Evolutionary conservation across 2,113 vertebrate genomes (phyloP), one percentile per base, ranked within the genome.

Genomic region (Myotis lucifugus): DNA sequence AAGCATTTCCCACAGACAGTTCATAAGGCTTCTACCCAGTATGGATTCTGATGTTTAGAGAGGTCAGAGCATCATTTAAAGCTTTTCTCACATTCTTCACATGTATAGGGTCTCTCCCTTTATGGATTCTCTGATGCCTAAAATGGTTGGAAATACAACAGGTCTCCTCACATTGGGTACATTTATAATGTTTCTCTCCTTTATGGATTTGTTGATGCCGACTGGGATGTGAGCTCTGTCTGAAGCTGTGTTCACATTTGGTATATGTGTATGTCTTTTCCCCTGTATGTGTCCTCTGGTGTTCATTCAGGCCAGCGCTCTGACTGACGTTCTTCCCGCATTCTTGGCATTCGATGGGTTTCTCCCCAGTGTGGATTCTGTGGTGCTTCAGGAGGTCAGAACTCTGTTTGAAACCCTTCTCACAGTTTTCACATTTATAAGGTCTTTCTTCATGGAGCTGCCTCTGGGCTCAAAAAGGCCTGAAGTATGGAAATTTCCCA

Each of bases 171-270:
- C 97, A 97, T 12, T 89, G 88, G 2, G 84, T 54, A 83, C 97
- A 96, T 29, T 82, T 87, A 46, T 18, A 95, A 64, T 73, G 78
- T 21, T 79, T 97, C 77, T 98, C 96, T 19, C 90, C 85, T 1
- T 74, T 78, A 37, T 98, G 97, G 11, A 95, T 94, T 54, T 84
- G 94, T n/a, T 95, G 90, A 88, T 98, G 98, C 14, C 76, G 85
- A 32, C 46, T 93, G 48, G 97, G 93, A 14, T 97, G 93, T 6
- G 96, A 95, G 72, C 95, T 98, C 86, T 97, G 95, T 10, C 97
- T 37, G 73, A 98, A 98, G 88, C 92, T 84, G 88, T 97, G 98
- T 42, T 32, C 93, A 46, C 98, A 98, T 15, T 48, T 73, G 12
- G 67, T 81, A 82, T 97, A 98, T 3, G 85, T 90, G 37, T 97